phyloP scores from a whole-genome alignment of 2,797 vertebrate species.

The Cossypha niveicapilla region DNA sequence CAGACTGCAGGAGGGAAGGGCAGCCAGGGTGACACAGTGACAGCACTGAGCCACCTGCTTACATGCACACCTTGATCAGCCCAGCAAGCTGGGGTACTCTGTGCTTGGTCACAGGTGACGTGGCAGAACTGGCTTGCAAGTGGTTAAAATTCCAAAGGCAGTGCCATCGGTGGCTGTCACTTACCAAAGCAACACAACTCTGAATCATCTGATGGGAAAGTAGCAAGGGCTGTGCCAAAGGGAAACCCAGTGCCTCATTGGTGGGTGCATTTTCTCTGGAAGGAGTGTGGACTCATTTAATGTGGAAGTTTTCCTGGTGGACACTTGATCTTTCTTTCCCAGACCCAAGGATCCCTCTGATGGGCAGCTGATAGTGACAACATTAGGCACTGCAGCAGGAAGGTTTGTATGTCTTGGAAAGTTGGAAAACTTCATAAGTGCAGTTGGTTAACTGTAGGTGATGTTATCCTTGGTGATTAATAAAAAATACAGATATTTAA shows the following conservation, averaged over 20 bases:
- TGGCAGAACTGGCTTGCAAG: not conserved
- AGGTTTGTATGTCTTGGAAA: not conserved
- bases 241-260: not conserved
- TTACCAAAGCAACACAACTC: not conserved
- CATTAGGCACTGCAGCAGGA: not conserved
- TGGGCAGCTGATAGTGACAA: not conserved
- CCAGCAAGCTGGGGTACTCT: accelerated
- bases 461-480: not conserved
- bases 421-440: not conserved
- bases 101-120: not conserved
- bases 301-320: not conserved
- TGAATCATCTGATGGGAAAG: not conserved
- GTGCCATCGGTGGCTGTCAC: not conserved
- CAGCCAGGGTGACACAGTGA: not conserved
- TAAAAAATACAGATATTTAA: accelerated
- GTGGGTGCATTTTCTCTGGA: not conserved
- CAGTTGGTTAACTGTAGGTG: not conserved
- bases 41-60: not conserved
- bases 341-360: not conserved
- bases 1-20: not conserved
- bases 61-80: accelerated
- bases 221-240: not conserved
- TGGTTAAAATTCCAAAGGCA: not conserved
- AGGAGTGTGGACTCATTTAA: not conserved
- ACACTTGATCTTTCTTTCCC: not conserved